Evolutionary conservation across 1,140 invertebrate species (phyloP).

Genomic region (Liolophura sinensis): DNA sequence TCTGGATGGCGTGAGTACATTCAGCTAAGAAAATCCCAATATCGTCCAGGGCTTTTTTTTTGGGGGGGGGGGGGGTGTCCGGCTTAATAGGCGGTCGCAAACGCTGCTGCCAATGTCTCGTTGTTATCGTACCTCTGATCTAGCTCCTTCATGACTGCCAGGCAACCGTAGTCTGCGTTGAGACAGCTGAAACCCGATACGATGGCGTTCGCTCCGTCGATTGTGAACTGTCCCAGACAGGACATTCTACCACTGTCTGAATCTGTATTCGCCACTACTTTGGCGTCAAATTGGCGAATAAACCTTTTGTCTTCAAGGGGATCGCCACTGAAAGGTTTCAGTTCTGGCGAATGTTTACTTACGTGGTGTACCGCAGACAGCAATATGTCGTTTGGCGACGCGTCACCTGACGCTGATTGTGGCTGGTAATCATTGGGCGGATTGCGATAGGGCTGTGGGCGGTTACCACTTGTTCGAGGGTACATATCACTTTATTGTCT

Average conservation of each 20-base stretch:
- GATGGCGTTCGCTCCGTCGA: constrained; percentile 15
- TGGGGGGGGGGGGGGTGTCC: too few species aligned
- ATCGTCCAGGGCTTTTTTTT: constrained; percentile 13
- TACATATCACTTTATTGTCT: too few species aligned
- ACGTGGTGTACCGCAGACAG: too few species aligned
- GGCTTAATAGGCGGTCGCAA: constrained; percentile 11
- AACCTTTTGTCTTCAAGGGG: constrained; percentile 17
- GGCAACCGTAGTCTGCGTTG: constrained; percentile 13
- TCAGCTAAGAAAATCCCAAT: constrained; percentile 18
- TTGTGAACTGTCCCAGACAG: constrained; percentile 20
- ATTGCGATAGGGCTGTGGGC: too few species aligned
- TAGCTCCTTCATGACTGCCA: constrained; percentile 11
- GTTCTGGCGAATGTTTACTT: constrained; percentile 11
- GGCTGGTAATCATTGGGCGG: too few species aligned
- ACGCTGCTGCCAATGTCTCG: constrained; percentile 22
- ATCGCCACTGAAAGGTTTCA: constrained; percentile 17
- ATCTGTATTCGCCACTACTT: constrained; percentile 13
- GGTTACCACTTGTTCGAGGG: too few species aligned
- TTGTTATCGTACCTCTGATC: constrained; percentile 18
- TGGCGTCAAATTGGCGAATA: constrained; percentile 18
- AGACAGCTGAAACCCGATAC: constrained; percentile 15
- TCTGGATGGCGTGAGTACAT: constrained; percentile 12
- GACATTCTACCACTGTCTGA: constrained; percentile 10
- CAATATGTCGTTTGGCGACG: too few species aligned
- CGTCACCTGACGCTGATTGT: too few species aligned